Percentiles rank a stretch among this genome's conserved stretches.
Evolutionary conservation across 2,113 vertebrate species (phyloP).

Genomic region (Nettapus auritus): DNA sequence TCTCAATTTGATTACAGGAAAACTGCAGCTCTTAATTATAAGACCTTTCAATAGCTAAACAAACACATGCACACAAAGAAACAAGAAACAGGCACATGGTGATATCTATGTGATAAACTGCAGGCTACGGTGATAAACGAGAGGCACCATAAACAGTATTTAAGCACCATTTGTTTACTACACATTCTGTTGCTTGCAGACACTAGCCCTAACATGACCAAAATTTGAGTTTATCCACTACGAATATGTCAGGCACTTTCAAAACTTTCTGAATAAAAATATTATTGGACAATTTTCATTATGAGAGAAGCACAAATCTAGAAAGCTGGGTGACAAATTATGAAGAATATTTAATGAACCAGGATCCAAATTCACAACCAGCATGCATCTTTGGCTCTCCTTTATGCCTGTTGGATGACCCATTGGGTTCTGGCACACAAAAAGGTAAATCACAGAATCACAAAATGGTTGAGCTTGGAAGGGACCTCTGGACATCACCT

Average conservation of each 20-base stretch:
- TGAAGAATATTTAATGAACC: neutral
- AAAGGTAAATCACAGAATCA: neutral
- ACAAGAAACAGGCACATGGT: slow-evolving; percentile 29
- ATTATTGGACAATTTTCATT: neutral
- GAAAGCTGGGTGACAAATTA: neutral
- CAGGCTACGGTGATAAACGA: slow-evolving; percentile 19
- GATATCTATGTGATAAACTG: slow-evolving; percentile 16
- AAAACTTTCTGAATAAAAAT: neutral
- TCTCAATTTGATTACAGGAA: slow-evolving; percentile 26
- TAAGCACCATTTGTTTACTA: slow-evolving; percentile 21
- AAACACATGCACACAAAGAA: slow-evolving; percentile 27
- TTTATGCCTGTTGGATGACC: neutral
- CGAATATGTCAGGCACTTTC: neutral
- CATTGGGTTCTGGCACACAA: neutral
- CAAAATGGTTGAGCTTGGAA: no score
- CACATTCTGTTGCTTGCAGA: neutral
- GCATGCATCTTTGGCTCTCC: neutral
- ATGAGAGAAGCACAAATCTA: neutral
- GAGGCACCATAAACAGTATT: neutral
- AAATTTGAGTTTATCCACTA: slow-evolving; percentile 13
- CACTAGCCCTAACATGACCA: neutral
- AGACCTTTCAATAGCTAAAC: slow-evolving; percentile 30
- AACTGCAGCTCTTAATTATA: slow-evolving; percentile 33
- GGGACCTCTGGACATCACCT: no score
- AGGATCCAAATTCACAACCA: neutral